Evolutionary conservation across 1,140 invertebrate species (phyloP).

Genomic region (Helicorthomorpha holstii): DNA sequence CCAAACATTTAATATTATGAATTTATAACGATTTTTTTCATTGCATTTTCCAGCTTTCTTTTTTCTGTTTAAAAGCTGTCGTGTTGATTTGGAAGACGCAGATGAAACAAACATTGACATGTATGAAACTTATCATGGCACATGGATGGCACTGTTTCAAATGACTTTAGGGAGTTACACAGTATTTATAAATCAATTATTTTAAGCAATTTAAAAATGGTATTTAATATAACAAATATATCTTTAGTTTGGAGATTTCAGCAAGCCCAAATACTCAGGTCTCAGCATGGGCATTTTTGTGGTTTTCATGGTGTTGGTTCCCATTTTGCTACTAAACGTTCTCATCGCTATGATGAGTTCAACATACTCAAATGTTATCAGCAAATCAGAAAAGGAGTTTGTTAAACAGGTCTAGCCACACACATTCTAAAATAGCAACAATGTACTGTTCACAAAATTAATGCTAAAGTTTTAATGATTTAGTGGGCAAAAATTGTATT

Average conservation of each 20-base stretch:
- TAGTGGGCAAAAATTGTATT: conserved; percentile 98
- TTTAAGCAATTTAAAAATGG: not conserved
- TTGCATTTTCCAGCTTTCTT: conserved; percentile 52
- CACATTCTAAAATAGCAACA: no score
- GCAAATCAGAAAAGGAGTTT: conserved; percentile 97
- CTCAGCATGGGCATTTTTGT: conserved; percentile 87
- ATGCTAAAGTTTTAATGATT: conserved; percentile 10
- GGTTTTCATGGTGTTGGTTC: conserved; percentile 93
- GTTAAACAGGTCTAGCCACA: conserved; percentile 97
- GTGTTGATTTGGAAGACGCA: conserved; percentile 34
- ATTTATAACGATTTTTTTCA: not conserved
- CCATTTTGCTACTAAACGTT: conserved; percentile 89
- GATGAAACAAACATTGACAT: conserved; percentile 40
- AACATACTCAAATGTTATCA: conserved; percentile 92
- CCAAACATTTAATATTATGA: not conserved
- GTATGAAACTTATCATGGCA: conserved; percentile 67
- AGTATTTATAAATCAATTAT: conserved; percentile 38
- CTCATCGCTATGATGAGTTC: conserved; percentile 99
- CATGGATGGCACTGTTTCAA: conserved; percentile 95
- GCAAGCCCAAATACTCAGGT: conserved; percentile 71
- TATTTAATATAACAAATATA: conserved; percentile 10
- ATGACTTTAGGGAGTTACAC: conserved; percentile 96
- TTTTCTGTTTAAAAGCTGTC: conserved; percentile 74
- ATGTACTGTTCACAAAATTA: not conserved
- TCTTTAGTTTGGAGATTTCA: conserved; percentile 78